Evolutionary conservation across 2,888 invertebrate species (phyloP), one percentile per base, ranked within the genome.

Genomic region (Andrena fulva): DNA sequence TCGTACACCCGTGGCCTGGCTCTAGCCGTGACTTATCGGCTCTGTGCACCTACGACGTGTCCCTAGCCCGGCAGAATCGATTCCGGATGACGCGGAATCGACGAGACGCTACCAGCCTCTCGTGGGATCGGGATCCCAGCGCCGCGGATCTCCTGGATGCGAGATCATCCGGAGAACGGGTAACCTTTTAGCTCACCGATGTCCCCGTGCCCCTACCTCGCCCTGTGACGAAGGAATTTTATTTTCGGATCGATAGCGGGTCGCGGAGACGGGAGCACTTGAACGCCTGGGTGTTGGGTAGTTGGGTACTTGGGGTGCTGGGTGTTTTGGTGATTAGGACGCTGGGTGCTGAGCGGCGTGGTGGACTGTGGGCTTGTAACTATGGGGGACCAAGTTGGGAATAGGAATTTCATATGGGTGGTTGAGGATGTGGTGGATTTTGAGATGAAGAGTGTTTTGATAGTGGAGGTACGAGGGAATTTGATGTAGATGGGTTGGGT

Each of bases 21-120:
- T 87, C 85, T 82, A 85, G 80, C 83, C 90, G 91, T 91, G 91
- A 92, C 92, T 92, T 92, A 92, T 92, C 91, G 92, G 89, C 89
- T 91, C 88, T 89, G 87, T 87, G 88, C 89, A 90, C 89, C 89
- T 91, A 63, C 66, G 76, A 86, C 75, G 88, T 77, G 85, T 86
- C 79, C 85, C 82, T 75, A 42, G 79, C 76, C 72, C 60, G 63
- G 63, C 31, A 20, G 60, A 77, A 87, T 85, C 87, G 87, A 87
- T 84, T 84, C 87, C 84, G 82, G 78, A 80, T 76, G 78, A 85
- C 79, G 85, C 75, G 71, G 74, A 82, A 87, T 87, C 85, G 85
- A 87, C 50, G 79, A 70, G 29, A 69, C 66, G 80, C 79, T 77
- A 77, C 77, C 77, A 62, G 27, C 59, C 73, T 48, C 78, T 77